These are phyloP conservation scores for Carettochelys insculpta DNA, from an alignment of 2,113 vertebrate genomes.

Conservation along the genomic window DNA sequence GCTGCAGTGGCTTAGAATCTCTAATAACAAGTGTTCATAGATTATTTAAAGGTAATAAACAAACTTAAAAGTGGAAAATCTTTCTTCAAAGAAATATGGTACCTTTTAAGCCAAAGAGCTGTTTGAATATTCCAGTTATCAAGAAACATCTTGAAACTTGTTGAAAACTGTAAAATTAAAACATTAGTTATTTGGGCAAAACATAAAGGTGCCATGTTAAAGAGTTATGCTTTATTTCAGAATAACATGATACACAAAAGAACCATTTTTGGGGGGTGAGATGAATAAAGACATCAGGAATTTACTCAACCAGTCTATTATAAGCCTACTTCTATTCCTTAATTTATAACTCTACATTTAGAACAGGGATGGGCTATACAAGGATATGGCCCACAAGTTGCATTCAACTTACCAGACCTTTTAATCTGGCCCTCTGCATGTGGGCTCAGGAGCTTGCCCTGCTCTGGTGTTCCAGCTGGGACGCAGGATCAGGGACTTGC, in stretches of 20 bases:
- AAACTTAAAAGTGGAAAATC: neutral
- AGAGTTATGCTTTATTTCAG: neutral
- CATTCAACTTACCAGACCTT: no score
- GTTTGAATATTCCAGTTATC: constrained; percentile 99
- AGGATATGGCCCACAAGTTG: no score
- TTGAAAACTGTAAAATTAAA: constrained; percentile 87
- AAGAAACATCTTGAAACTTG: constrained; percentile 98
- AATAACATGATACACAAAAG: neutral
- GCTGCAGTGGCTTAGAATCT: neutral
- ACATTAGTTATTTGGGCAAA: neutral
- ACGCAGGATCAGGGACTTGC: no score
- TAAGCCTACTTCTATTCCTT: neutral
- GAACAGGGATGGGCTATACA: no score
- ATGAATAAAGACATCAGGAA: neutral
- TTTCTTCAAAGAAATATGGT: constrained; percentile 36
- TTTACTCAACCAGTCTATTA: neutral
- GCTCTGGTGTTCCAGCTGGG: no score
- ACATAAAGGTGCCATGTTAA: neutral
- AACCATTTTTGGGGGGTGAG: neutral
- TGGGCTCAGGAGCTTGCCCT: no score
- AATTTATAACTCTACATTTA: neutral
- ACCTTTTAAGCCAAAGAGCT: constrained; percentile 98
- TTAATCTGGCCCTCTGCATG: no score
- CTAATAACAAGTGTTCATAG: neutral
- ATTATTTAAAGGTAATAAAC: neutral